phyloP scores from a whole-genome alignment of 2,113 vertebrate genomes.

The Apus apus region DNA sequence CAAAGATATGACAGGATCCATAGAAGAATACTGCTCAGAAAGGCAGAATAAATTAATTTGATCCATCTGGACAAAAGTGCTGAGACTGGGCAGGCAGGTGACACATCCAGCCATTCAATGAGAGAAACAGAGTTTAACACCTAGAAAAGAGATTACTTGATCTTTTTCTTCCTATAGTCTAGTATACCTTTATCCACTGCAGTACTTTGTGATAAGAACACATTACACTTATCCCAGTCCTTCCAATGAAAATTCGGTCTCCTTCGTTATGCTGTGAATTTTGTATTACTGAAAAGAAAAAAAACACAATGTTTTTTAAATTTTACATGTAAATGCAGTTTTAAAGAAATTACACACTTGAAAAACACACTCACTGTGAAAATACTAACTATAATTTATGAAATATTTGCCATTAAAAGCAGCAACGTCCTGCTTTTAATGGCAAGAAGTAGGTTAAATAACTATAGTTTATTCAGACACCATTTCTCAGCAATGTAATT shows the following conservation, averaged over 20 bases:
- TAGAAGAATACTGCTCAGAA: not conserved
- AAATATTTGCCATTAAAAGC: not conserved
- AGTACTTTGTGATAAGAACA: slow-evolving; percentile 84
- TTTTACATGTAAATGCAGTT: not conserved
- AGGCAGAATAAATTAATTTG: not conserved
- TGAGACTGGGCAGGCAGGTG: not conserved
- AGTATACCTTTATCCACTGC: slow-evolving; percentile 90
- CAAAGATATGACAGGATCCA: not conserved
- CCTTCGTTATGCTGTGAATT: slow-evolving; percentile 67
- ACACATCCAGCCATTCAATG: not conserved
- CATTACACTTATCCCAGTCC: slow-evolving; percentile 89
- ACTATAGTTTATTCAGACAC: not conserved
- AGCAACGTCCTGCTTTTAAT: not conserved
- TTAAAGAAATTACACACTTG: not conserved
- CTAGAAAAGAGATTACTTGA: not conserved
- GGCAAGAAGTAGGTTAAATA: not conserved
- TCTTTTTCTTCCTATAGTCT: not conserved
- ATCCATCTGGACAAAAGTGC: not conserved
- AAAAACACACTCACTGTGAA: not conserved
- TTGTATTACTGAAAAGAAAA: slow-evolving; percentile 75
- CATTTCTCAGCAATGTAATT: not conserved
- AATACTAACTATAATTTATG: not conserved
- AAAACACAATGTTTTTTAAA: not conserved
- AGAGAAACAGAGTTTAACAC: not conserved
- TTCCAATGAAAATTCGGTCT: slow-evolving; percentile 81